Conservation (phyloP, 2,888 invertebrate species). For the Dioctria linearis region DNA sequence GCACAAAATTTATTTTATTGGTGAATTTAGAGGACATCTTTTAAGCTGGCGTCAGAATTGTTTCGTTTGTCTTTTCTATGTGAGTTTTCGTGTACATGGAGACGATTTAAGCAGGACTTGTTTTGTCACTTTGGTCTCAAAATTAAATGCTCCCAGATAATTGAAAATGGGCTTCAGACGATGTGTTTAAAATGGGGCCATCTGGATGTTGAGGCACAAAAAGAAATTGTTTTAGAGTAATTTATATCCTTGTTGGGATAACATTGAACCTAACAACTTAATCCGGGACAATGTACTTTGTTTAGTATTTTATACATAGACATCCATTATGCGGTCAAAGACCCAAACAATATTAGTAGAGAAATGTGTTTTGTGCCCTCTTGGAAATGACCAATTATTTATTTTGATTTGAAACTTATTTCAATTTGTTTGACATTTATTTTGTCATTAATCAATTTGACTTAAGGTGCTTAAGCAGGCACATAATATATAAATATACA, state of each 20-base stretch:
- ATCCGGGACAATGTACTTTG: constrained; percentile 36
- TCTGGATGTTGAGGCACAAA: not conserved
- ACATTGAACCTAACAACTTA: constrained; percentile 19
- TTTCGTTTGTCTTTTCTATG: constrained; percentile 2
- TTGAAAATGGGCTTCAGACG: constrained; percentile 38
- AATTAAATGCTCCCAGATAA: constrained; percentile 51
- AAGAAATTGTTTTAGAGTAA: constrained; percentile 31
- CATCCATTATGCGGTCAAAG: constrained; percentile 12
- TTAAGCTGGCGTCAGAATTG: constrained; percentile 36
- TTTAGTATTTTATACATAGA: not conserved
- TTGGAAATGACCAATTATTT: constrained; percentile 24
- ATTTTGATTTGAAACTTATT: constrained; percentile 44
- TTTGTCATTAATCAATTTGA: constrained; percentile 22
- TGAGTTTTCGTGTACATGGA: not conserved
- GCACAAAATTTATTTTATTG: constrained; percentile 53
- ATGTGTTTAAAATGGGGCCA: not conserved
- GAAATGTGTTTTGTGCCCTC: not conserved
- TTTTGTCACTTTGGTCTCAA: constrained; percentile 42
- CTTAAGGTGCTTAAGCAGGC: constrained; percentile 7
- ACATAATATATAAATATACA: too few species aligned
- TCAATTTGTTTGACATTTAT: constrained; percentile 28
- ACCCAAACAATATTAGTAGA: not conserved
- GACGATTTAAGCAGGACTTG: not conserved
- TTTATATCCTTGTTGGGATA: constrained; percentile 44
- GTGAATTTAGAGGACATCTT: constrained; percentile 48